Conservation (phyloP, 2,888 invertebrate species). For the Cheiracanthium punctorium region DNA sequence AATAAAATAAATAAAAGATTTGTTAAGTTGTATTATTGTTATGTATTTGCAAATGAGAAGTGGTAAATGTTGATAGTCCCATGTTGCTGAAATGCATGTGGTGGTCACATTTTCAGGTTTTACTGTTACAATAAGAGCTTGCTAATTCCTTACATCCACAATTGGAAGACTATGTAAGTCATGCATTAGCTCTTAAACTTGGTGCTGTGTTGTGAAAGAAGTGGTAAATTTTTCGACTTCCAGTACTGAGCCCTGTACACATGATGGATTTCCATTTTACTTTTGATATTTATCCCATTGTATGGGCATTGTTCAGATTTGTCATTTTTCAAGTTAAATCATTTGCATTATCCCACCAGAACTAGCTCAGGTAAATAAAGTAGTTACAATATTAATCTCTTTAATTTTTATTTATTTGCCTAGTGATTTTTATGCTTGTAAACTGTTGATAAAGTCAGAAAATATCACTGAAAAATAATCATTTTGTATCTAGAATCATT, state of each 20-base stretch:
- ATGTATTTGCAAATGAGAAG: no score
- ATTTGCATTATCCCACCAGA: conserved; percentile 57
- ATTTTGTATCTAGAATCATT: no score
- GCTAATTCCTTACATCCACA: conserved; percentile 63
- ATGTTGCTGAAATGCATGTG: no score
- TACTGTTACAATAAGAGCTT: conserved; percentile 55
- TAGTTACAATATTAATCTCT: background rate
- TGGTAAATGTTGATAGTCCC: no score
- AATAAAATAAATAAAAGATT: no score
- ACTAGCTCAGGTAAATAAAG: conserved; percentile 36
- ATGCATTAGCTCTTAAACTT: conserved; percentile 65
- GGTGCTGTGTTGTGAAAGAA: conserved; percentile 64
- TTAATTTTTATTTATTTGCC: conserved; percentile 2
- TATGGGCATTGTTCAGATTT: conserved; percentile 38
- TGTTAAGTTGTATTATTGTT: no score
- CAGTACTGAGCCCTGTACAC: conserved; percentile 63
- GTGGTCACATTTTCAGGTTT: background rate
- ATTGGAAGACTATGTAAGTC: conserved; percentile 51
- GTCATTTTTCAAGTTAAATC: conserved; percentile 34
- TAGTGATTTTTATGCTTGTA: background rate
- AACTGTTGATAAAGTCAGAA: background rate
- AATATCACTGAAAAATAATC: conserved; percentile 1
- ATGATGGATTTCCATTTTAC: conserved; percentile 53
- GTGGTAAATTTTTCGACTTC: conserved; percentile 59
- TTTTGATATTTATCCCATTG: conserved; percentile 30